Base-by-base conservation (phyloP, 2,888 invertebrate genomes). In the Hoplodrina blanda region DNA sequence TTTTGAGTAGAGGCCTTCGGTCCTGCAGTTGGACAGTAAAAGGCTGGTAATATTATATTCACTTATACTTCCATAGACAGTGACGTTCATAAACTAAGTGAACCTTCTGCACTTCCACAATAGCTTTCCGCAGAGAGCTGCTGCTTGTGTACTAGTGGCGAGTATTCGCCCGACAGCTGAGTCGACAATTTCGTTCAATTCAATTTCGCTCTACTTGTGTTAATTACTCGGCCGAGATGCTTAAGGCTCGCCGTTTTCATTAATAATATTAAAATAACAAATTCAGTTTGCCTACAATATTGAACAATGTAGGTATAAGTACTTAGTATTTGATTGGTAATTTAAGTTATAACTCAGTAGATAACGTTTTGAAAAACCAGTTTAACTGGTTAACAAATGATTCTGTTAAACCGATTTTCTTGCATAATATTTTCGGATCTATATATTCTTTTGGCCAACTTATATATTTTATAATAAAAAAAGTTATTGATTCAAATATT, bases 151-250 rank as follows among this genome's bases (percentile, higher is more conserved):
- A n/a, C 44, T 55, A 69, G 66, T 33, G 68, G 61, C 65, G 61
- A 72, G 80, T 67, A 53, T 76, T 68, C 57, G 49, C 72, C 56
- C 62, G 67, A 52, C 65, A 67, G 73, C 79, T 61, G 73, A 78
- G 74, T 61, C 62, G 71, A 76, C 72, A 72, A 83, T 79, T 85
- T 85, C 65, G 76, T 82, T 80, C 64, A 76, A 82, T 81, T 81
- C 74, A 83, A 83, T 85, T 85, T 82, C 76, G 54, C 57, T 83
- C 63, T 81, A 81, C 76, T 85, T 78, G 77, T 77, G 78, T 83
- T 83, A 85, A 85, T 85, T 85, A 82, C 73, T 78, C 68, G 62
- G 17, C 60, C 57, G 70, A 73, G 77, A 64, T 63, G 60, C 63
- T 78, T 80, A 76, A 71, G 68, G 75, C 59, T 67, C 67, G 59